Percentiles rank a stretch among this genome's conserved stretches.
phyloP scores from a whole-genome alignment of 2,888 invertebrate species.

The Napeogenes inachia region DNA sequence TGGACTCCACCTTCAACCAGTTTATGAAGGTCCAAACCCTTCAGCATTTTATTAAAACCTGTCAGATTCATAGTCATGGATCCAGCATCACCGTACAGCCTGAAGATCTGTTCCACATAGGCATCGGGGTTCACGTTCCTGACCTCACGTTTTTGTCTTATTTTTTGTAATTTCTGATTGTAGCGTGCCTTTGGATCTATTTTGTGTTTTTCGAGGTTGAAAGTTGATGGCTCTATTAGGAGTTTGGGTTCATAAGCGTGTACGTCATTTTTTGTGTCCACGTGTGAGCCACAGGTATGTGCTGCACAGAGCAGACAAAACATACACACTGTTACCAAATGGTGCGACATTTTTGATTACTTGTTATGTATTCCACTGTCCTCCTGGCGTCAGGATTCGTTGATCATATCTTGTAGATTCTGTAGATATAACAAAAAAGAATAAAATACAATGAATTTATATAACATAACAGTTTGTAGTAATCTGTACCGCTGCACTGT shows the following conservation, averaged over 20 bases:
- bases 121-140: conserved; percentile 69
- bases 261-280: conserved; percentile 55
- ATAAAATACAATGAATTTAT: not conserved
- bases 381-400: conserved; percentile 16
- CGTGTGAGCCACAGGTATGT: conserved; percentile 86
- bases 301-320: conserved; percentile 88
- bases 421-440: conserved; percentile 25
- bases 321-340: conserved; percentile 88
- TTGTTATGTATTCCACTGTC: not conserved
- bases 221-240: conserved; percentile 35
- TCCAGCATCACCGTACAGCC: conserved; percentile 80
- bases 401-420: conserved; percentile 32
- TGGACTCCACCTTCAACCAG: conserved; percentile 64
- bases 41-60: conserved; percentile 83
- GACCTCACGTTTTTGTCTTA: conserved; percentile 46
- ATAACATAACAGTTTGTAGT: too few species aligned
- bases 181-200: conserved; percentile 43
- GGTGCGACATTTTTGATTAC: conserved; percentile 58
- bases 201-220: conserved; percentile 46
- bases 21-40: conserved; percentile 75
- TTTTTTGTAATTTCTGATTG: conserved; percentile 50
- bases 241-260: conserved; percentile 42
- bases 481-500: too few species aligned
- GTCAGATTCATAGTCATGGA: conserved; percentile 80
- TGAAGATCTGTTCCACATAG: conserved; percentile 82